Base-by-base conservation (phyloP, 2,113 vertebrate genomes). In the Buteo buteo region DNA sequence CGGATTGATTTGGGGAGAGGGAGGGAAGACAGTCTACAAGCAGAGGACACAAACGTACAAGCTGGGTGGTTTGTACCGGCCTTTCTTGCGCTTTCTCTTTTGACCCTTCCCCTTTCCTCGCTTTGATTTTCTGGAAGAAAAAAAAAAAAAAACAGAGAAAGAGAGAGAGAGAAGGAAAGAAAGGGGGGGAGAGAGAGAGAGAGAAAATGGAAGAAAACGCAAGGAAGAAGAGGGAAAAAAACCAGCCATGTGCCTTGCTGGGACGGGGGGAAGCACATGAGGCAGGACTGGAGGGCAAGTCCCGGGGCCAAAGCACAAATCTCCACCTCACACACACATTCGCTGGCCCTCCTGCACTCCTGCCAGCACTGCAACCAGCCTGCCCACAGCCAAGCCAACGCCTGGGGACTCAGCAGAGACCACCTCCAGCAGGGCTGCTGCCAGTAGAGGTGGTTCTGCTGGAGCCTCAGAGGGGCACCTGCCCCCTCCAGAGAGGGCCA, bases 21-120 rank as follows among this genome's bases (percentile, higher is more conserved):
- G 86, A 97, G 86, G 95, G 94, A 96, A 96, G 65, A 66, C 88
- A 96, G 62, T 94, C 94, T 97, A 97, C 85, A 95, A 98, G 98
- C 98, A 97, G 97, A 97, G 97, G 97, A 98, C 98, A 98, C 99
- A 99, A 99, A 99, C 99, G 98, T 99, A 99, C 99, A 98, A 98
- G 98, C 99, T 99, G 96, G 95, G 98, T 98, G 97, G 98, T 98
- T 99, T 99, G 98, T 99, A 99, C 95, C 98, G 98, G 98, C 98
- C 99, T 99, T 99, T 99, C 99, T 99, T 99, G 99, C 98, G 98
- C 98, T 99, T 99, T 99, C 99, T 98, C 98, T 99, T 99, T 99
- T 98, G 99, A 98, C 99, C 99, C 99, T 99, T 99, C 91, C 98
- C 99, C 98, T 98, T 99, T 98, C 98, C 99, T 98, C 98, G 99